Conservation (phyloP, 2,113 vertebrate genomes). For the Apeltes quadracus region DNA sequence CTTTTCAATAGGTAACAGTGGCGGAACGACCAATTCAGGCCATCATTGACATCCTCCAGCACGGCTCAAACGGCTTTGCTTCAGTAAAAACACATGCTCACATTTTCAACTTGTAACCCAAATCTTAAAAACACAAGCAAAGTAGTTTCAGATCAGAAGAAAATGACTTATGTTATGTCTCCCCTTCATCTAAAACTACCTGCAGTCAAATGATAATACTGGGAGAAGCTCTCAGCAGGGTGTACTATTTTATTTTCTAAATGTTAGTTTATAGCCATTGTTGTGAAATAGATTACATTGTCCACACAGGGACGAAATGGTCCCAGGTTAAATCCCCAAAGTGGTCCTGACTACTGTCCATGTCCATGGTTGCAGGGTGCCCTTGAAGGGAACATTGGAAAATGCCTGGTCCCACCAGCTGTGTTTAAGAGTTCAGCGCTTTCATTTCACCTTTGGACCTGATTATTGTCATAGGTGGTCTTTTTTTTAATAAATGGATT, state of each 20-base stretch:
- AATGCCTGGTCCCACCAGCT: conserved; percentile 23
- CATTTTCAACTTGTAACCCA: neutral
- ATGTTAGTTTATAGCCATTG: conserved; percentile 9
- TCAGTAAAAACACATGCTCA: neutral
- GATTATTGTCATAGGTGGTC: conserved; percentile 14
- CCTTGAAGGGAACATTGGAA: conserved; percentile 18
- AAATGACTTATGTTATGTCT: no score
- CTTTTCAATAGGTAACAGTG: neutral
- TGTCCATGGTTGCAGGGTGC: conserved; percentile 1
- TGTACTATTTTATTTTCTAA: neutral
- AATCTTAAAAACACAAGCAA: neutral
- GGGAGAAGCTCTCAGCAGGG: conserved; percentile 10
- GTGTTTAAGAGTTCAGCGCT: conserved; percentile 28
- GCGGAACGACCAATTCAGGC: neutral
- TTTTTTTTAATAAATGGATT: neutral
- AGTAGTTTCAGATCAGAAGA: neutral
- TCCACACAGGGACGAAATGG: neutral
- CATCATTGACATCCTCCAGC: neutral
- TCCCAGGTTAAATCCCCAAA: conserved; percentile 8
- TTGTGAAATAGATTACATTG: conserved; percentile 4
- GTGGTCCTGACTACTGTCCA: conserved; percentile 18
- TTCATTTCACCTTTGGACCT: conserved; percentile 38
- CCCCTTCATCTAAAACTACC: no score
- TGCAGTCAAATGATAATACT: neutral
- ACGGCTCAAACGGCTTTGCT: neutral